These are phyloP conservation scores for Plestiodon gilberti DNA, from an alignment of 2,113 vertebrate species.

Conservation along the genomic window DNA sequence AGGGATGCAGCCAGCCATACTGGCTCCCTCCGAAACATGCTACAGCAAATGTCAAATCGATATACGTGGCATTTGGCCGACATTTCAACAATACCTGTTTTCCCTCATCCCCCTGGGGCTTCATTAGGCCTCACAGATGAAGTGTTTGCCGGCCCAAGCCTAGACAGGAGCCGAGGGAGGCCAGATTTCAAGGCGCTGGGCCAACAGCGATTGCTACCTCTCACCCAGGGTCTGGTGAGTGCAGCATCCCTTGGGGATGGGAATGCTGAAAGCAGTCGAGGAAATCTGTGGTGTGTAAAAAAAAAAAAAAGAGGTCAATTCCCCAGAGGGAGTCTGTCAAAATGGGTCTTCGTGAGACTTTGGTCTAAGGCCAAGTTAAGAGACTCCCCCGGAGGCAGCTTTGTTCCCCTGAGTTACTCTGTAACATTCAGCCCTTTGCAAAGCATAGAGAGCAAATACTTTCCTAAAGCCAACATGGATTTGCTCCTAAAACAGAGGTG, in stretches of 20 bases:
- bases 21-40: too few species aligned
- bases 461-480: not conserved
- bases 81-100: not conserved
- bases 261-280: not conserved
- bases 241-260: not conserved
- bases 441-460: not conserved
- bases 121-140: not conserved
- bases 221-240: not conserved
- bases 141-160: not conserved
- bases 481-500: too few species aligned
- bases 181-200: not conserved
- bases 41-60: conserved; percentile 35
- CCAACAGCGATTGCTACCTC: not conserved
- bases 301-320: too few species aligned
- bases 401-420: not conserved
- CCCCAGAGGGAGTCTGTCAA: not conserved
- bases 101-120: not conserved
- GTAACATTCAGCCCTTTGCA: not conserved
- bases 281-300: not conserved
- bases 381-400: not conserved
- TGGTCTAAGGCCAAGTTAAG: not conserved
- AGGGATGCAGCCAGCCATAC: not conserved
- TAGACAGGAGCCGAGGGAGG: not conserved
- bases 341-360: not conserved
- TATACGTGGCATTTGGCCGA: conserved; percentile 28